Base-by-base conservation (phyloP, 2,113 vertebrate genomes). In the Phrynosoma blainvillii region DNA sequence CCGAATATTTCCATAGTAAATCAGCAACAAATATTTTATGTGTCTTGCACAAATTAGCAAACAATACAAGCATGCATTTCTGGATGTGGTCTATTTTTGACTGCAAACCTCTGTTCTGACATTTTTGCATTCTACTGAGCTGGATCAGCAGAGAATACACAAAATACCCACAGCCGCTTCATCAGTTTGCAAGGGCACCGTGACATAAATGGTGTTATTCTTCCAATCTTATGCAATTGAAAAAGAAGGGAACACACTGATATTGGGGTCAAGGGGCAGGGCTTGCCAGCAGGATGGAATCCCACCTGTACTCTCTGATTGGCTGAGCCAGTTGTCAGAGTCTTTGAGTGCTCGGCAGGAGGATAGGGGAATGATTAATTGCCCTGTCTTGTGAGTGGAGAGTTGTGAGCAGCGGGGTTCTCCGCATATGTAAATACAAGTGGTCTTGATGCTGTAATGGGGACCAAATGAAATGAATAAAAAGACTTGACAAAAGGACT, bases 341-440 rank as follows among this genome's bases (percentile, higher is more conserved):
- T 97, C 95, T 95, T 97, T 94, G 97, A 86, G 93, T 87, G 93
- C 98, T 1, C 96, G 90, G 97, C 97, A 81, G 98, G 97, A 97
- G 98, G 94, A 96, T 97, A 97, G 97, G 96, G 96, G 95, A 93
- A 96, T 99, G 98, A 99, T 98, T 99, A 98, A 99, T 98, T 98
- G 98, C 97, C 96, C 97, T 98, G 98, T 98, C 98, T 97, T 94
- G 96, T 91, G 93, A 97, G 96, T 95, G 0, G 97, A 97, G 97
- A 95, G 97, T 97, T 94, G 91, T 87, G 96, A 98, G 97, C 98
- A 96, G 98, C 97, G 42, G 98, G 99, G 98, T 96, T 96, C 98
- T 97, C 95, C 90, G 95, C 96, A 97, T 97, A 97, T 98, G 98
- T 97, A 97, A 98, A 99, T 96, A 97, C 94, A 96, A 96, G 97